A percentile compares a stretch with the other conserved stretches of the same genome.
phyloP scores from a whole-genome alignment of 1,140 invertebrate species.

The Drosophila sproati region DNA sequence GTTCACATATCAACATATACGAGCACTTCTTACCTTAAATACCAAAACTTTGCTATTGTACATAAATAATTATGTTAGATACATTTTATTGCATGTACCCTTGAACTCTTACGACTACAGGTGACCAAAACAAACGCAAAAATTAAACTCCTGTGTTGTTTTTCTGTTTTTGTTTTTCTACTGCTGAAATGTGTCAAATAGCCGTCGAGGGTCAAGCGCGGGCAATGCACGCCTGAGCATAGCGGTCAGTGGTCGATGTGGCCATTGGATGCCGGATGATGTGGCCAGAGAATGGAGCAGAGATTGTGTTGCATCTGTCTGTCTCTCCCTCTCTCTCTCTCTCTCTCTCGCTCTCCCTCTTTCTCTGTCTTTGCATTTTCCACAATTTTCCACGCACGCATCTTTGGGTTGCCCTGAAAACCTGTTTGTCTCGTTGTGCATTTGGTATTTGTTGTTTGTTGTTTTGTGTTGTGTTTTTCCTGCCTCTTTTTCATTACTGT shows the following conservation, averaged over 20 bases:
- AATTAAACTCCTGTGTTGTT: slow-evolving; percentile 4
- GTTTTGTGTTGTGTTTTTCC: slow-evolving; percentile 53
- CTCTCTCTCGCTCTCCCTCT: neutral
- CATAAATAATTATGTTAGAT: too few relatives aligned
- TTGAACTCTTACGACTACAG: neutral
- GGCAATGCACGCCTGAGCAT: slow-evolving; percentile 42
- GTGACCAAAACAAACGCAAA: neutral
- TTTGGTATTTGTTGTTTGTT: slow-evolving; percentile 27
- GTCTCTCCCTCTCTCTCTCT: slow-evolving; percentile 8
- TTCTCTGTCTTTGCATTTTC: slow-evolving; percentile 57
- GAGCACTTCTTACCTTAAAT: too few relatives aligned
- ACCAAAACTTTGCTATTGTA: too few relatives aligned
- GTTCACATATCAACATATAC: too few relatives aligned
- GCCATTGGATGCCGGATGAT: neutral
- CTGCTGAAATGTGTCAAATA: slow-evolving; percentile 61
- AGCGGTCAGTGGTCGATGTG: neutral
- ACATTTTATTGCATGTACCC: neutral
- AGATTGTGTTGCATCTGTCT: slow-evolving; percentile 9
- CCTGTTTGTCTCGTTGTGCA: slow-evolving; percentile 56
- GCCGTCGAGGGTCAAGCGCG: slow-evolving; percentile 57
- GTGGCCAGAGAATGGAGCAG: neutral
- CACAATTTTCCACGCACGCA: slow-evolving; percentile 71
- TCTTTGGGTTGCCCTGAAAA: slow-evolving; percentile 59
- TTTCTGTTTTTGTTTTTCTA: slow-evolving; percentile 9
- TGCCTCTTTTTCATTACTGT: slow-evolving; percentile 63